These are phyloP conservation scores for Hesperophylax magnus DNA, from an alignment of 1,140 invertebrate species.

Conservation along the genomic window DNA sequence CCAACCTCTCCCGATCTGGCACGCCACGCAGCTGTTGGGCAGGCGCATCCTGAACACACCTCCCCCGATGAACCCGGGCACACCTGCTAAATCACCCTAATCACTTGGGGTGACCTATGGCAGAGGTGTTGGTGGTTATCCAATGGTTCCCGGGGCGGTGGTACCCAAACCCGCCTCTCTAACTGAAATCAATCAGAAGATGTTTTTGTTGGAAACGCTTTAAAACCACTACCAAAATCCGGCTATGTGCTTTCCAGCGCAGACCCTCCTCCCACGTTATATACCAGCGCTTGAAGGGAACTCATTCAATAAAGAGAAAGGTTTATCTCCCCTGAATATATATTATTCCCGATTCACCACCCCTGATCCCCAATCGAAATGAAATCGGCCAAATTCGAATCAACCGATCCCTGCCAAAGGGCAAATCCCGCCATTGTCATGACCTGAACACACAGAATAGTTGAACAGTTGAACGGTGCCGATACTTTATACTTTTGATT, in stretches of 20 bases:
- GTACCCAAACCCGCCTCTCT: too few species aligned
- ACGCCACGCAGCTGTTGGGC: too few species aligned
- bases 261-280: background rate
- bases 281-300: background rate
- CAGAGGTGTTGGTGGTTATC: too few species aligned
- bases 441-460: background rate
- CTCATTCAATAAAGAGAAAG: slow-evolving; percentile 25
- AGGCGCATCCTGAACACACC: too few species aligned
- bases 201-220: background rate
- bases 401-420: background rate
- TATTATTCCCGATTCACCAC: slow-evolving; percentile 19
- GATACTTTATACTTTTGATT: background rate
- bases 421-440: slow-evolving; percentile 9
- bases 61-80: too few species aligned
- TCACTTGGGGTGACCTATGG: too few species aligned
- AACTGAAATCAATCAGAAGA: too few species aligned
- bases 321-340: slow-evolving; percentile 21
- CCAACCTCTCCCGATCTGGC: too few species aligned
- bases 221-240: too few species aligned
- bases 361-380: slow-evolving; percentile 47
- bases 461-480: background rate
- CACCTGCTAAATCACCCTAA: too few species aligned
- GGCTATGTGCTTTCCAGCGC: background rate
- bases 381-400: slow-evolving; percentile 41
- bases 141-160: too few species aligned